phyloP scores from a whole-genome alignment of 2,888 invertebrate species.

The Ornithoptera alexandrae region DNA sequence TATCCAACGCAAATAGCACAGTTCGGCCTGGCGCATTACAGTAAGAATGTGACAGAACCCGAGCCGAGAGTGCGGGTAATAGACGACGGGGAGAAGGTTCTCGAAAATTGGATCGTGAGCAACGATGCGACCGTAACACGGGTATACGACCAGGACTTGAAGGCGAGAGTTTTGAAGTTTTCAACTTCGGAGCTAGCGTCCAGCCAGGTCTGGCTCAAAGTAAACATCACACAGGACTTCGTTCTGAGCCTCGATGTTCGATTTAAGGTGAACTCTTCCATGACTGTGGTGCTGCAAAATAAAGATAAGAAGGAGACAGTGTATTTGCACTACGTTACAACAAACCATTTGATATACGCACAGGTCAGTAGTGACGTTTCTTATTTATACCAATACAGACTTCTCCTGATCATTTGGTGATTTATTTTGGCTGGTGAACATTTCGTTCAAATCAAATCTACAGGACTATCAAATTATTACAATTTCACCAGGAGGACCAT shows the following conservation, averaged over 20 bases:
- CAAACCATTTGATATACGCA: slow-evolving; percentile 85
- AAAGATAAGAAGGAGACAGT: slow-evolving; percentile 88
- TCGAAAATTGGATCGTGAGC: slow-evolving; percentile 87
- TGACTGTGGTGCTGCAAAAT: slow-evolving; percentile 87
- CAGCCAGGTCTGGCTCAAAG: slow-evolving; percentile 84
- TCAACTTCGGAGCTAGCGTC: slow-evolving; percentile 84
- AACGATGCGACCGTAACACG: slow-evolving; percentile 83
- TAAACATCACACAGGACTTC: slow-evolving; percentile 81
- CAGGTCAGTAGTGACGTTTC: slow-evolving; percentile 75
- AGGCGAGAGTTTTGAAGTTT: slow-evolving; percentile 85
- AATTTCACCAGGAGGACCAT: slow-evolving; percentile 81
- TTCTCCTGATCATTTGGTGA: too few species aligned
- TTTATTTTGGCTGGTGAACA: too few species aligned
- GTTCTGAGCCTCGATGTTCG: slow-evolving; percentile 87
- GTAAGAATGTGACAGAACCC: slow-evolving; percentile 93
- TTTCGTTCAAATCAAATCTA: too few species aligned
- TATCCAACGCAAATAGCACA: slow-evolving; percentile 99
- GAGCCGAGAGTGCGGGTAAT: slow-evolving; percentile 85
- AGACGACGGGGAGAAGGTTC: slow-evolving; percentile 86
- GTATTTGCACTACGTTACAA: slow-evolving; percentile 90
- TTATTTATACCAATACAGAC: too few species aligned
- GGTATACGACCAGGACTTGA: slow-evolving; percentile 79
- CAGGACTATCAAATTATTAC: too few species aligned
- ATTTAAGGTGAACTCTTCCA: slow-evolving; percentile 88
- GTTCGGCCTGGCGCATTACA: slow-evolving; percentile 98